Conservation (phyloP, 2,888 invertebrate species). For the Ochropleura plecta region DNA sequence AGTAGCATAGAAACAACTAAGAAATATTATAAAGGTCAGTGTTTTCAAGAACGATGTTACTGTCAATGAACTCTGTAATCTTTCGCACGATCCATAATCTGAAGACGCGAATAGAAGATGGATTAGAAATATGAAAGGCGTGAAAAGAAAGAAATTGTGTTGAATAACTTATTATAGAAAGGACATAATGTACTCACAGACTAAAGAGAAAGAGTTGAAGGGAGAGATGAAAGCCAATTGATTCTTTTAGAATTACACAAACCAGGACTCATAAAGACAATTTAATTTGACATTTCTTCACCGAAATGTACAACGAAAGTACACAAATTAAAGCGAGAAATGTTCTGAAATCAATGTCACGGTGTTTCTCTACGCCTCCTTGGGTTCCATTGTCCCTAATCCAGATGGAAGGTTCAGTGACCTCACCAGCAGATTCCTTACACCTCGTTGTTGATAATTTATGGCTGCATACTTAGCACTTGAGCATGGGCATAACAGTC, state of each 20-base stretch:
- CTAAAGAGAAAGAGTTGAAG: neutral
- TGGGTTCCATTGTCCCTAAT: conserved; percentile 78
- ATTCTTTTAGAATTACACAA: neutral
- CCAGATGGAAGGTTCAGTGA: conserved; percentile 79
- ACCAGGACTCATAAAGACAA: neutral
- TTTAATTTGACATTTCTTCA: conserved; percentile 13
- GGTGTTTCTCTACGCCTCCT: conserved; percentile 71
- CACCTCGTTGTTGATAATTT: conserved; percentile 79
- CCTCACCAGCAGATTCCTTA: conserved; percentile 76
- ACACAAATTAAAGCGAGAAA: conserved; percentile 63
- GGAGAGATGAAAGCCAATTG: neutral
- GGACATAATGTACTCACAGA: neutral
- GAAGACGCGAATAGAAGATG: conserved; percentile 26
- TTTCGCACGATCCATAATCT: conserved; percentile 55
- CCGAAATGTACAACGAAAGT: conserved; percentile 26
- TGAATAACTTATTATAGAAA: conserved; percentile 7
- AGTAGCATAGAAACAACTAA: conserved; percentile 49
- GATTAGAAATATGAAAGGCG: conserved; percentile 25
- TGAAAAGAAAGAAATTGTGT: conserved; percentile 5
- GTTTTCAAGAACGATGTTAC: conserved; percentile 55
- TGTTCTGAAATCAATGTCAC: conserved; percentile 71
- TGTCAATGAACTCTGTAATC: conserved; percentile 63
- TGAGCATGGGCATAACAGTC: conserved; percentile 57
- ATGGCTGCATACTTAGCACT: conserved; percentile 69
- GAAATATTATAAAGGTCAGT: conserved; percentile 47